Evolutionary conservation across 2,888 invertebrate species (phyloP), one percentile per base, ranked within the genome.

Genomic region (Harpalus rufipes): DNA sequence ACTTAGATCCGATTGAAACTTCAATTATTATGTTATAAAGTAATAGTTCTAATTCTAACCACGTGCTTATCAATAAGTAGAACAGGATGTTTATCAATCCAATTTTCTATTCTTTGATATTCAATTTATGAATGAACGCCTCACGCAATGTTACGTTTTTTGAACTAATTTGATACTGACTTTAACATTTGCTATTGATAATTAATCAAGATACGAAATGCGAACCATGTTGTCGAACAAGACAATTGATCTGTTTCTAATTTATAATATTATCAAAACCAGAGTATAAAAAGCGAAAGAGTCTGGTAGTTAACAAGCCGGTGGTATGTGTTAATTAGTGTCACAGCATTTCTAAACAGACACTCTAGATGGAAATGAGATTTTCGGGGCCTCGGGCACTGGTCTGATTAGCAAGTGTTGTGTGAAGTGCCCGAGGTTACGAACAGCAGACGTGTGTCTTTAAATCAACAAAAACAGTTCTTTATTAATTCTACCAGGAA

Each of bases 401-500:
- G 74, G 41, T 74, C 74, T 74, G 74, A 74, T 74, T 74, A 74
- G 74, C 74, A 74, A 74, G 44, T 74, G 74, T 74, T 74, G 74
- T 74, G 74, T 74, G 74, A 74, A 74, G 21, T 18, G 74, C 74
- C 51, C 14, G 18, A 7, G 74, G 74, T 51, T 8, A 51, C 51
- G 32, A 8, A 8, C 44, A 16, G n/a, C 51, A 74, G 51, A 74
- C 74, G 51, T 21, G 44, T 41, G 44, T n/a, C 68, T 32, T 21
- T 65, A 14, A 59, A 59, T 14, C 10, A 59, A 59, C 59, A 59
- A 59, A 59, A 59, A 59, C 5, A 59, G 7, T 14, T 59, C 59
- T 12, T 59, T 59, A 59, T 16, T 59, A 59, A 14, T 59, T 59
- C 44, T 10, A 12, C 44, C 44, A 51, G 10, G 32, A 32, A 32